phyloP scores from a whole-genome alignment of 2,888 invertebrate species.

The Clitarchus hookeri region DNA sequence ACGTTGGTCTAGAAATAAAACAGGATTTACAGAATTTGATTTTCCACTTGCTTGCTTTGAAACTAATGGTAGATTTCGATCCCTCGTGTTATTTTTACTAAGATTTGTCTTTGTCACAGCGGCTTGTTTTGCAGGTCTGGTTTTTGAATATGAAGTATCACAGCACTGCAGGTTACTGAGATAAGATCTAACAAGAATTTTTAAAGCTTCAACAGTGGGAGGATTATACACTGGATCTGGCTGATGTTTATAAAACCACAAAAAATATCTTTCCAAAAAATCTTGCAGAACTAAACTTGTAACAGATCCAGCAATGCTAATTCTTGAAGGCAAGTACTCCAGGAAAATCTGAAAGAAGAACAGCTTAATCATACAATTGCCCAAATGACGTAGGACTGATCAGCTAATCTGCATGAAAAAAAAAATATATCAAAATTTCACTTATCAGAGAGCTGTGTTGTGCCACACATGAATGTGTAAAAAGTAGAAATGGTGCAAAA shows the following conservation, averaged over 20 bases:
- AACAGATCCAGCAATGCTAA: conserved; percentile 59
- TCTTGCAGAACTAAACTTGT: conserved; percentile 44
- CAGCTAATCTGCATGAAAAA: too few relatives aligned
- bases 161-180: conserved; percentile 46
- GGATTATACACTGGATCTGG: conserved; percentile 36
- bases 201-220: conserved; percentile 45
- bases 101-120: neutral
- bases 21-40: neutral
- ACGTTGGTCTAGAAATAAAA: conserved; percentile 36
- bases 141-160: conserved; percentile 5
- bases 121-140: neutral
- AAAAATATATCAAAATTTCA: too few relatives aligned
- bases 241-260: conserved; percentile 31
- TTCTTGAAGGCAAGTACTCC: conserved; percentile 68
- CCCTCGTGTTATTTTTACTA: neutral
- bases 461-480: too few relatives aligned
- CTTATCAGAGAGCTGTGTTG: too few relatives aligned
- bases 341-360: conserved; percentile 60
- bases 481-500: too few relatives aligned
- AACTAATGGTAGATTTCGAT: neutral
- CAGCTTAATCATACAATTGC: neutral
- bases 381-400: neutral
- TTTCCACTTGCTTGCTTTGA: conserved; percentile 15
- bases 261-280: conserved; percentile 45
- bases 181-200: conserved; percentile 51